Evolutionary conservation across 2,797 vertebrate genomes (phyloP).

Genomic region (Lithobates pipiens): DNA sequence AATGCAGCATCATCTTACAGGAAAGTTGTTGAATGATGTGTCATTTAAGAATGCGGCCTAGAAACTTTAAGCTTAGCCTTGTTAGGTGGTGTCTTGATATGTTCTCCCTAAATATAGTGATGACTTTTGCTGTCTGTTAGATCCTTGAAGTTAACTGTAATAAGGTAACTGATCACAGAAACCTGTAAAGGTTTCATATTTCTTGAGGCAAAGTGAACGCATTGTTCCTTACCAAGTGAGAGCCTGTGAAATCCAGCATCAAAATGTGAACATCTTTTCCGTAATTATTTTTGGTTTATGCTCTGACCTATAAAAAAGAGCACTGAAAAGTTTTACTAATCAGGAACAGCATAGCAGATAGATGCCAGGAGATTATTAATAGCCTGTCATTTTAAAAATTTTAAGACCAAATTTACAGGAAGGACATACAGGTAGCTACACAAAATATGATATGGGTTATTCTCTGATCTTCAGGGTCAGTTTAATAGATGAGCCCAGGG

Average conservation of each 20-base stretch:
- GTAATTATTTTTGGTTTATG: constrained; percentile 45
- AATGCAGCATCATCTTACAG: not conserved
- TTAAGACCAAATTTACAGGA: not conserved
- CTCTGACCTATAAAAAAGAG: constrained; percentile 44
- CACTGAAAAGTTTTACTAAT: constrained; percentile 31
- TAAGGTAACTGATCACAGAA: constrained; percentile 51
- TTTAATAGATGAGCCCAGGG: not conserved
- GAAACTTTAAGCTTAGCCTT: constrained; percentile 10
- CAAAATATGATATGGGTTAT: not conserved
- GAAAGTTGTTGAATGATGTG: not conserved
- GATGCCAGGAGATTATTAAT: not conserved
- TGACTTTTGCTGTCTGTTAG: constrained; percentile 50
- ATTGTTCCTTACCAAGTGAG: constrained; percentile 53
- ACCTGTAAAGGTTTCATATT: constrained; percentile 56
- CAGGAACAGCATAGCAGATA: not conserved
- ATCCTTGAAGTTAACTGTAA: constrained; percentile 52
- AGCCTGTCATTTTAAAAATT: not conserved
- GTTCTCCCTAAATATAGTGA: constrained; percentile 25
- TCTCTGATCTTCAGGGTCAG: not conserved
- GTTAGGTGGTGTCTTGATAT: constrained; percentile 4
- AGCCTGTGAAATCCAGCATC: constrained; percentile 50
- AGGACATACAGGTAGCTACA: not conserved
- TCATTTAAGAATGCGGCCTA: not conserved
- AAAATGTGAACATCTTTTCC: constrained; percentile 42
- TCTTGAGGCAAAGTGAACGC: constrained; percentile 53